phyloP scores from a whole-genome alignment of 2,888 invertebrate genomes.

The Biston betularia region DNA sequence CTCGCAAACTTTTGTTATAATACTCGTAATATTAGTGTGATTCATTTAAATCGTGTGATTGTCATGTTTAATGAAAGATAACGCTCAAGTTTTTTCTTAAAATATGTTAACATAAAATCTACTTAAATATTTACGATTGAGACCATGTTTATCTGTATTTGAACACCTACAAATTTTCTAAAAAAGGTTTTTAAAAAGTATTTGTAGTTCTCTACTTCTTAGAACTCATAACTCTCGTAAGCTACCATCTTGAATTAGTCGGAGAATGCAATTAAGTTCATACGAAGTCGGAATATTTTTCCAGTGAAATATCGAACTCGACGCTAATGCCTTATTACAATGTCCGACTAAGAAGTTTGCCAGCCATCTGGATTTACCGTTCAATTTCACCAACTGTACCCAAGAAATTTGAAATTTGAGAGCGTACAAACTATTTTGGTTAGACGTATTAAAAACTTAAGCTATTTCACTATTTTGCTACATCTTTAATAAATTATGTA shows the following conservation, averaged over 20 bases:
- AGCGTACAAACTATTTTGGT: not conserved
- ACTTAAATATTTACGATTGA: too few relatives aligned
- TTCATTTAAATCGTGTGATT: too few relatives aligned
- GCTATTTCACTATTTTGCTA: not conserved
- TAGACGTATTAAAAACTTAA: not conserved
- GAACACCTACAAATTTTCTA: too few relatives aligned
- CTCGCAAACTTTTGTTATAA: too few relatives aligned
- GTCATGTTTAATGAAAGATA: too few relatives aligned
- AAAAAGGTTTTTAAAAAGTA: too few relatives aligned
- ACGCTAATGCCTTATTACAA: slow-evolving; percentile 48
- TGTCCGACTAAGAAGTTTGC: slow-evolving; percentile 43
- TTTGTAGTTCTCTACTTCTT: slow-evolving; percentile 1
- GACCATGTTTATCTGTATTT: too few relatives aligned
- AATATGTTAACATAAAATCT: too few relatives aligned
- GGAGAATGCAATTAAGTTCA: slow-evolving; percentile 34
- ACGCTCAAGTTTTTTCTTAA: too few relatives aligned
- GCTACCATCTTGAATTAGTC: slow-evolving; percentile 19
- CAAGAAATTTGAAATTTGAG: slow-evolving; percentile 20
- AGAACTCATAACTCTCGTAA: slow-evolving; percentile 18
- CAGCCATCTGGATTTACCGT: slow-evolving; percentile 46
- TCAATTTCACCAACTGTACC: slow-evolving; percentile 44
- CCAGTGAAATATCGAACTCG: slow-evolving; percentile 43
- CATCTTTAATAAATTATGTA: too few relatives aligned
- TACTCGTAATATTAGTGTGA: too few relatives aligned
- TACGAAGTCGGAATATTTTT: slow-evolving; percentile 32